These are phyloP conservation scores for Philereme transversata DNA, from an alignment of 2,888 invertebrate genomes.

Conservation along the genomic window DNA sequence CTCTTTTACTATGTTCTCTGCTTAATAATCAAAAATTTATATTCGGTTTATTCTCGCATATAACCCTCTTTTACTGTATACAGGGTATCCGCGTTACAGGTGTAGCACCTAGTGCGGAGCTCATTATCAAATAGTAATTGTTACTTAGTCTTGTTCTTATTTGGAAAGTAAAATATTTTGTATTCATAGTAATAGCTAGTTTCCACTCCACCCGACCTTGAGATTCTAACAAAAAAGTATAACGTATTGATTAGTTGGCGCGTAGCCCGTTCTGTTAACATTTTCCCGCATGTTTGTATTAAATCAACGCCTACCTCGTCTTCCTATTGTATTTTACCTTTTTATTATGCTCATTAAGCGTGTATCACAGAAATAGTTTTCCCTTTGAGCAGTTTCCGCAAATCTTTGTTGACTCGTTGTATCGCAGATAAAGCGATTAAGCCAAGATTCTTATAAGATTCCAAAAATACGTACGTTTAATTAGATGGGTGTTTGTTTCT, in stretches of 20 bases:
- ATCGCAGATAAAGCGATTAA: neutral
- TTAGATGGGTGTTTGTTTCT: no score
- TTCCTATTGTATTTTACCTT: conserved; percentile 23
- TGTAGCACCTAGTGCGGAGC: no score
- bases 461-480: no score
- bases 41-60: no score
- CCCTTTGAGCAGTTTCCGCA: neutral
- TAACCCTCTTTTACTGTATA: no score
- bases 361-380: conserved; percentile 13
- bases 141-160: no score
- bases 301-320: conserved; percentile 28
- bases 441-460: no score
- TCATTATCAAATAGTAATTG: no score
- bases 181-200: conserved; percentile 15
- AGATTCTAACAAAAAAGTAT: conserved; percentile 49
- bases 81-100: no score
- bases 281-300: conserved; percentile 47
- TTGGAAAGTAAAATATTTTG: neutral
- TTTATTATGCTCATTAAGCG: conserved; percentile 17
- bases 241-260: conserved; percentile 55
- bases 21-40: no score
- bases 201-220: conserved; percentile 45
- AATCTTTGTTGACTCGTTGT: neutral
- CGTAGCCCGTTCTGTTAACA: conserved; percentile 47
- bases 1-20: no score